Evolutionary conservation across 2,113 vertebrate species (phyloP).

Genomic region (Pseudonaja textilis): DNA sequence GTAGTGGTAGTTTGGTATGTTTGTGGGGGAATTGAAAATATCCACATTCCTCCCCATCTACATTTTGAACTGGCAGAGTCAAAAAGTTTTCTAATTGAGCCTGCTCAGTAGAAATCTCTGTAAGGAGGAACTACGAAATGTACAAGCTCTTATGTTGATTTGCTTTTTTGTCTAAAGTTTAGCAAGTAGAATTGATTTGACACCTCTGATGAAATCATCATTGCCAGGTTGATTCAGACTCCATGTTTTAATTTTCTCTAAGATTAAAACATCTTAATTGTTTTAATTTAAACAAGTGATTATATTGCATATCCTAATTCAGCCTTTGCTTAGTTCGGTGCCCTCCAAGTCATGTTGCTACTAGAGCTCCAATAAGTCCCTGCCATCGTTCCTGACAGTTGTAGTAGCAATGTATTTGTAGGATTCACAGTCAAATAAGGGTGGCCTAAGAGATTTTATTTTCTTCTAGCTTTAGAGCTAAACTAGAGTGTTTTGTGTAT

Average conservation of each 20-base stretch:
- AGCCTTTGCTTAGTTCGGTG: not conserved
- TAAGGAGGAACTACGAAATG: not conserved
- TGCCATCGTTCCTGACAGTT: not conserved
- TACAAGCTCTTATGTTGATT: not conserved
- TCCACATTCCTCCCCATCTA: not conserved
- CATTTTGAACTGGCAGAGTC: not conserved
- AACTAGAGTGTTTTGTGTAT: not conserved
- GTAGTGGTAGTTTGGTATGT: not conserved
- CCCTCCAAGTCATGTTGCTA: not conserved
- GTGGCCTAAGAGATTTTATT: not conserved
- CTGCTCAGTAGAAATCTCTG: not conserved
- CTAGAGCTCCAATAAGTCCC: not conserved
- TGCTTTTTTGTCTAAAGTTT: not conserved
- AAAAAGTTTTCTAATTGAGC: not conserved
- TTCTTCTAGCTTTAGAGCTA: not conserved
- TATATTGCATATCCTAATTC: constrained; percentile 9
- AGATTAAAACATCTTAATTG: not conserved
- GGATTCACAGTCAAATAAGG: not conserved
- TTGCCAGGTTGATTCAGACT: not conserved
- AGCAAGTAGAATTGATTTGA: not conserved
- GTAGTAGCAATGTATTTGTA: not conserved
- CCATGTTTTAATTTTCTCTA: not conserved
- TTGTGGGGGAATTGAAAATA: not conserved
- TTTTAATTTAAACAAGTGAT: not conserved
- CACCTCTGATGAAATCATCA: not conserved